Percentiles rank a stretch among this genome's conserved stretches.
These are phyloP conservation scores for Geophilus truncorum DNA, from an alignment of 2,888 invertebrate genomes.

Conservation along the genomic window DNA sequence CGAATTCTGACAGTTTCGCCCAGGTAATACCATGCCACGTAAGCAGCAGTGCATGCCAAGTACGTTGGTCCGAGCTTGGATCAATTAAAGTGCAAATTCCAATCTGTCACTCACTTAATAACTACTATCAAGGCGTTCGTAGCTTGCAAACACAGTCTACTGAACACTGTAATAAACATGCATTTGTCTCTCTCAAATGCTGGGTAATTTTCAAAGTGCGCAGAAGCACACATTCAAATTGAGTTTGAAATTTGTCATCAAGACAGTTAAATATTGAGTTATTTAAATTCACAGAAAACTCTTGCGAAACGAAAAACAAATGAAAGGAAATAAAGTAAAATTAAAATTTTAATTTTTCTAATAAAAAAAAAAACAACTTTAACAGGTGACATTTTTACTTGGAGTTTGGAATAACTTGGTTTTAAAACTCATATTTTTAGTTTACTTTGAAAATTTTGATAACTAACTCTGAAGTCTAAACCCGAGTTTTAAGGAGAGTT, in stretches of 20 bases:
- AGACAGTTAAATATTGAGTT: background rate
- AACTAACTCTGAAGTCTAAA: background rate
- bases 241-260: constrained; percentile 14
- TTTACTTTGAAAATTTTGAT: background rate
- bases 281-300: background rate
- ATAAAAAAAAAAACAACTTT: too few relatives aligned
- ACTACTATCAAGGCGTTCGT: background rate
- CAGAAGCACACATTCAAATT: background rate
- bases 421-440: too few relatives aligned
- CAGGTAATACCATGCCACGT: background rate
- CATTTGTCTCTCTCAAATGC: constrained; percentile 3
- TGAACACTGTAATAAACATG: constrained; percentile 23
- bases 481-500: background rate
- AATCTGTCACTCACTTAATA: constrained; percentile 27
- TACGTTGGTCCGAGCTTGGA: background rate
- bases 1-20: background rate
- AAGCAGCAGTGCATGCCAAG: constrained; percentile 5
- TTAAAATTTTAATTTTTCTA: background rate
- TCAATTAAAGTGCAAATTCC: constrained; percentile 25
- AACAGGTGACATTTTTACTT: too few relatives aligned
- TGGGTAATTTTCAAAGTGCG: constrained; percentile 1
- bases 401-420: background rate
- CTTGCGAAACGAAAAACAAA: background rate
- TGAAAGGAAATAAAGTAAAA: background rate
- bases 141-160: constrained; percentile 21